These are phyloP conservation scores for Phaonia tiefii DNA, from an alignment of 2,888 invertebrate genomes.

Conservation along the genomic window DNA sequence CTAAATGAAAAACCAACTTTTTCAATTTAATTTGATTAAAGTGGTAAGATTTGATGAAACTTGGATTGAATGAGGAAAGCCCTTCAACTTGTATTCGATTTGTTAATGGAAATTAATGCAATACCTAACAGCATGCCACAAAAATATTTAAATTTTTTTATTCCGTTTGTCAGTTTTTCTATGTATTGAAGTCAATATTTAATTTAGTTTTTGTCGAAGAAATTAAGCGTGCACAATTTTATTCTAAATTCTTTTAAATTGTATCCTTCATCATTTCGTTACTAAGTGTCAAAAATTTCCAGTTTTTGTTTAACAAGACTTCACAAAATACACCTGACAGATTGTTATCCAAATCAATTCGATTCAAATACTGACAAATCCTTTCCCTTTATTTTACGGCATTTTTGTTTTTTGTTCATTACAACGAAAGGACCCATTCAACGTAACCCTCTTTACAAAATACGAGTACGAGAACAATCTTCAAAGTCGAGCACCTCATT, in stretches of 20 bases:
- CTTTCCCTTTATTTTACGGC: constrained; percentile 9
- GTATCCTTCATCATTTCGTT: neutral
- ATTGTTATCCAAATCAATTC: constrained; percentile 33
- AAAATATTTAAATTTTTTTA: too few species aligned
- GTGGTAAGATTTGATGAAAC: too few species aligned
- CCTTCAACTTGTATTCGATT: too few species aligned
- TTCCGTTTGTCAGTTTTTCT: too few species aligned
- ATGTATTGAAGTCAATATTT: too few species aligned
- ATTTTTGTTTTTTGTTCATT: neutral
- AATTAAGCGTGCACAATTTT: neutral
- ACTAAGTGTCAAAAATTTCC: neutral
- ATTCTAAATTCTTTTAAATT: neutral
- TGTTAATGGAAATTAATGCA: too few species aligned
- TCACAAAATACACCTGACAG: constrained; percentile 3
- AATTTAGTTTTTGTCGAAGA: neutral
- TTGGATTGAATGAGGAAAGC: too few species aligned
- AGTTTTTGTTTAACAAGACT: constrained; percentile 34
- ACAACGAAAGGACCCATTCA: constrained; percentile 16
- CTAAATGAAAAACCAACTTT: too few species aligned
- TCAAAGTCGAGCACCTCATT: constrained; percentile 55
- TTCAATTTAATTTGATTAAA: too few species aligned
- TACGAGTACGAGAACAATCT: neutral
- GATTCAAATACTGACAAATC: constrained; percentile 34
- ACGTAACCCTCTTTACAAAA: constrained; percentile 34
- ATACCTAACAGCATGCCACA: too few species aligned